A percentile compares a stretch with the other conserved stretches of the same genome.
Evolutionary conservation across 2,888 invertebrate genomes (phyloP).

Genomic region (Chrysomela aeneicollis): DNA sequence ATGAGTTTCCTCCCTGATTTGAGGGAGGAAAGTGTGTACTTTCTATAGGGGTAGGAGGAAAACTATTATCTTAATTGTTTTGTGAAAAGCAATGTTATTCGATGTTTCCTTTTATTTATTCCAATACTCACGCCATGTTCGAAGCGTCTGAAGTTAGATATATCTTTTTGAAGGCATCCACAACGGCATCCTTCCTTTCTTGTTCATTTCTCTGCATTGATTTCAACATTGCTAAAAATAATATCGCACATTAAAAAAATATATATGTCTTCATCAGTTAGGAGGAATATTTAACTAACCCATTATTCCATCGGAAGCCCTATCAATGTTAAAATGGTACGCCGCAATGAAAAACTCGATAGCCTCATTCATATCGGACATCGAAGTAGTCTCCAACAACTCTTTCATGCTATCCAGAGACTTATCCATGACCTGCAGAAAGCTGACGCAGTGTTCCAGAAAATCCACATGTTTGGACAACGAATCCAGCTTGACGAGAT

Average conservation of each 20-base stretch:
- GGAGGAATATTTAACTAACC: slow-evolving; percentile 46
- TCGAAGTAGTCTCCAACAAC: slow-evolving; percentile 75
- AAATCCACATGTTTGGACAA: slow-evolving; percentile 71
- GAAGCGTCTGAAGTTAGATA: slow-evolving; percentile 68
- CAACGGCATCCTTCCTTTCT: slow-evolving; percentile 76
- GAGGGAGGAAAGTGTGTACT: too few relatives aligned
- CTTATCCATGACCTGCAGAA: slow-evolving; percentile 49
- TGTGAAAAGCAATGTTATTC: too few relatives aligned
- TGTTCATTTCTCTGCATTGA: slow-evolving; percentile 85
- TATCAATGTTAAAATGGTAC: slow-evolving; percentile 79
- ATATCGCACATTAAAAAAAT: neutral
- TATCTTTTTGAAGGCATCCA: slow-evolving; percentile 78
- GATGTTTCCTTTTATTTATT: too few relatives aligned
- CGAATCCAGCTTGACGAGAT: slow-evolving; percentile 60
- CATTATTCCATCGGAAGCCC: slow-evolving; percentile 73
- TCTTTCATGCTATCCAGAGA: slow-evolving; percentile 68
- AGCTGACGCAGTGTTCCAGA: slow-evolving; percentile 65
- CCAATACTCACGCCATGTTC: slow-evolving; percentile 62
- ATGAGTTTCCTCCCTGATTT: too few relatives aligned
- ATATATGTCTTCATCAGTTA: too few relatives aligned
- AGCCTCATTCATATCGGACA: slow-evolving; percentile 86
- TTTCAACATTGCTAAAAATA: slow-evolving; percentile 71
- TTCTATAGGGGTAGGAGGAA: too few relatives aligned
- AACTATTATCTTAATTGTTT: too few relatives aligned
- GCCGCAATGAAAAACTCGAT: slow-evolving; percentile 88